Evolutionary conservation across 2,888 invertebrate genomes (phyloP).

Genomic region (Spilosoma lubricipeda): DNA sequence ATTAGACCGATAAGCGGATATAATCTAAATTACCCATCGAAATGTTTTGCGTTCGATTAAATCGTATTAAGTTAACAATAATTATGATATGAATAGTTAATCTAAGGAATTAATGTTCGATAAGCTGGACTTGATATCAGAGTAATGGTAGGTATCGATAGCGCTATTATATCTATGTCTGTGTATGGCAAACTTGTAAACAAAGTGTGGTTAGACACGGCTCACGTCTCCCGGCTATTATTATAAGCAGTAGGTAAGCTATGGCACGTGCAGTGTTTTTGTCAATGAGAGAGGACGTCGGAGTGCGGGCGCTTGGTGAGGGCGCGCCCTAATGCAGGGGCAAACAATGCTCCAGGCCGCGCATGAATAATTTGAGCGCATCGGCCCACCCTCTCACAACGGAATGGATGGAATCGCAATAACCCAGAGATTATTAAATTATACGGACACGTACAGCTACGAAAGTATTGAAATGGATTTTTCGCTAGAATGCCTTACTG

Average conservation of each 20-base stretch:
- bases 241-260: constrained; percentile 80
- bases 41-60: constrained; percentile 28
- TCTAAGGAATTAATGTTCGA: constrained; percentile 25
- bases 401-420: constrained; percentile 73
- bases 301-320: constrained; percentile 32
- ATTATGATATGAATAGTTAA: constrained; percentile 31
- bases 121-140: constrained; percentile 14
- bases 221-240: constrained; percentile 60
- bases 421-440: constrained; percentile 83
- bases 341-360: constrained; percentile 74
- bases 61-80: constrained; percentile 26
- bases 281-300: constrained; percentile 66
- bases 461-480: constrained; percentile 60
- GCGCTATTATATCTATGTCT: not conserved
- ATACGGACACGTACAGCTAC: constrained; percentile 71
- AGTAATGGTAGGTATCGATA: not conserved
- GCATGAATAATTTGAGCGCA: constrained; percentile 81
- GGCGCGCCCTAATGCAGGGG: constrained; percentile 70
- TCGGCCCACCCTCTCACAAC: constrained; percentile 61
- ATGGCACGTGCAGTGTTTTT: constrained; percentile 83
- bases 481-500: constrained; percentile 54
- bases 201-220: constrained; percentile 23
- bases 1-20: constrained; percentile 26
- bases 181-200: constrained; percentile 21
- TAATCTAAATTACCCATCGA: constrained; percentile 25